Base-by-base conservation (phyloP, 2,888 invertebrate species). In the Cybosia mesomella region DNA sequence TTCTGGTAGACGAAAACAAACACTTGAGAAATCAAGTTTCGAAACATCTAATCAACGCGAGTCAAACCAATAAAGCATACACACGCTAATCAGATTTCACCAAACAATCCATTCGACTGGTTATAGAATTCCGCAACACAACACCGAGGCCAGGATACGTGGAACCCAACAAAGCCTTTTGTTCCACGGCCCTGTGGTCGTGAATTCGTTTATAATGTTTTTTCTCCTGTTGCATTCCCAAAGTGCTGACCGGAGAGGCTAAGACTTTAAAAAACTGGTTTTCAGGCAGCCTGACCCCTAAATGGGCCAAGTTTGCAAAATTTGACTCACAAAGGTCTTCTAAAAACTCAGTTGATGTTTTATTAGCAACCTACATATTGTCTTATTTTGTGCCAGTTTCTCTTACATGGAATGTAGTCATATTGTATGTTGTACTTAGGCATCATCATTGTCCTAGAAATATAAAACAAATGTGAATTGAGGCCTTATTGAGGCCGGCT, bases 121-220 rank as follows among this genome's bases (percentile, higher is more conserved):
- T 90, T 90, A 89, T 89, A 92, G 91, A 89, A 93, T 90, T 91
- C 89, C 84, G 92, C 88, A 92, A 94, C 89, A 85, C 84, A 86
- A 94, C 89, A 91, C 93, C 85, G 78, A 59, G 49, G 67, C 75
- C 77, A 82, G 88, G 87, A 88, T 94, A 94, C 94, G 85, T 91
- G 92, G 94, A 94, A 94, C 88, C 87, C 85, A 94, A 94, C 94
- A 94, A 94, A 94, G 92, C 87, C 92, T 92, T 93, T 94, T 94
- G 94, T 94, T 91, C 87, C 83, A 82, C 82, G 79, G 83, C 87
- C 68, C 66, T 76, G 82, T 83, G 84, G 84, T 82, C 86, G 87
- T 84, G 85, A 85, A 88, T 91, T 89, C 85, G 86, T 85, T 86
- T 87, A 85, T 84, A 80, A 82, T 73, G 74, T 76, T 74, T 89